These are phyloP conservation scores for Nipponia nippon DNA, from an alignment of 2,113 vertebrate species.

Conservation along the genomic window DNA sequence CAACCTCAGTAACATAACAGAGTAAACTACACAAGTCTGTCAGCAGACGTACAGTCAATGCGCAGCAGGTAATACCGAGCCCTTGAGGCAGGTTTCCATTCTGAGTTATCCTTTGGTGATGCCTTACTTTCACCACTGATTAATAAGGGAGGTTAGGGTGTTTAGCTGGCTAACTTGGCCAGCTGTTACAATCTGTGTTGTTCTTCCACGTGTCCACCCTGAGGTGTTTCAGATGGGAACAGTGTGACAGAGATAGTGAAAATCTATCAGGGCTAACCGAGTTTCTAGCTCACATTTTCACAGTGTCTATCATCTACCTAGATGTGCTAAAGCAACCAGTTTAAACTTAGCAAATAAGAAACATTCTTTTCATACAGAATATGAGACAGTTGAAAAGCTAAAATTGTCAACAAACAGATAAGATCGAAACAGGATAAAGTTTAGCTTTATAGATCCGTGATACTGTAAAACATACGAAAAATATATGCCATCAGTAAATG, in stretches of 20 bases:
- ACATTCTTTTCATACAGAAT: not conserved
- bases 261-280: not conserved
- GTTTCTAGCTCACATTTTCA: not conserved
- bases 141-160: not conserved
- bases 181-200: not conserved
- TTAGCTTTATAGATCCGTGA: not conserved
- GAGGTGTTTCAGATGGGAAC: not conserved
- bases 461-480: not conserved
- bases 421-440: not conserved
- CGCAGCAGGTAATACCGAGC: accelerated
- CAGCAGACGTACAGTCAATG: not conserved
- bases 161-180: not conserved
- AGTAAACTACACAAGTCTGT: not conserved
- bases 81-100: not conserved
- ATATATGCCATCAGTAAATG: not conserved
- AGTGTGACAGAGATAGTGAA: not conserved
- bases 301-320: not conserved
- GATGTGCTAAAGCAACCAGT: not conserved
- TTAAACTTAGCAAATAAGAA: not conserved
- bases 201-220: not conserved
- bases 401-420: not conserved
- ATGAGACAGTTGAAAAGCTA: not conserved
- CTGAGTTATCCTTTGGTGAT: not conserved
- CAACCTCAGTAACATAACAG: not conserved
- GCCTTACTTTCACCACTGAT: not conserved